These are phyloP conservation scores for Steatornis caripensis DNA, from an alignment of 2,113 vertebrate genomes.

Conservation along the genomic window DNA sequence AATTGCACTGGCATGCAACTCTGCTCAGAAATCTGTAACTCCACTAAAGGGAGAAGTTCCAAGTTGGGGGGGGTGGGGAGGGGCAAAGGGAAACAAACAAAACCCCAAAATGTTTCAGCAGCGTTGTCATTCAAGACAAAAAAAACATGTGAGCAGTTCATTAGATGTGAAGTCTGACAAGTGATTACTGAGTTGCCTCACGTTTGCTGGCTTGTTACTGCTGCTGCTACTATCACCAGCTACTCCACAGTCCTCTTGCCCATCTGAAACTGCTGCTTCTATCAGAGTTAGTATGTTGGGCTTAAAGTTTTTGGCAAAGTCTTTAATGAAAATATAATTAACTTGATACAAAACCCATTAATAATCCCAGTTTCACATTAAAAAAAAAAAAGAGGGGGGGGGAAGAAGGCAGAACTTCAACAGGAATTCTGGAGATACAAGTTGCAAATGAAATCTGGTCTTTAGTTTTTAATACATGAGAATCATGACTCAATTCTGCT, in stretches of 20 bases:
- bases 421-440: background rate
- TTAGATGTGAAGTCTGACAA: background rate
- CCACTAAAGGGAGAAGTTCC: background rate
- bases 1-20: background rate
- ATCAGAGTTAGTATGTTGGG: accelerated
- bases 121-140: background rate
- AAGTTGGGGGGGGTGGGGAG: too few species aligned
- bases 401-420: background rate
- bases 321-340: background rate
- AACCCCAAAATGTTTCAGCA: background rate
- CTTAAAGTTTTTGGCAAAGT: background rate
- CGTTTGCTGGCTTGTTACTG: background rate
- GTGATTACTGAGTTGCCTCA: background rate
- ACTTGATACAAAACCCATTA: background rate
- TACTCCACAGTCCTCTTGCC: background rate
- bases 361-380: background rate
- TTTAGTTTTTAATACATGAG: conserved; percentile 15
- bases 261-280: background rate
- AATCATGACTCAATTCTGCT: background rate
- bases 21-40: background rate
- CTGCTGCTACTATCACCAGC: background rate
- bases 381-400: too few species aligned
- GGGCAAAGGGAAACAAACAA: too few species aligned
- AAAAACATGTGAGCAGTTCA: background rate
- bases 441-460: background rate